Conservation (phyloP, 2,888 invertebrate species). For the Ophion slaviceki region DNA sequence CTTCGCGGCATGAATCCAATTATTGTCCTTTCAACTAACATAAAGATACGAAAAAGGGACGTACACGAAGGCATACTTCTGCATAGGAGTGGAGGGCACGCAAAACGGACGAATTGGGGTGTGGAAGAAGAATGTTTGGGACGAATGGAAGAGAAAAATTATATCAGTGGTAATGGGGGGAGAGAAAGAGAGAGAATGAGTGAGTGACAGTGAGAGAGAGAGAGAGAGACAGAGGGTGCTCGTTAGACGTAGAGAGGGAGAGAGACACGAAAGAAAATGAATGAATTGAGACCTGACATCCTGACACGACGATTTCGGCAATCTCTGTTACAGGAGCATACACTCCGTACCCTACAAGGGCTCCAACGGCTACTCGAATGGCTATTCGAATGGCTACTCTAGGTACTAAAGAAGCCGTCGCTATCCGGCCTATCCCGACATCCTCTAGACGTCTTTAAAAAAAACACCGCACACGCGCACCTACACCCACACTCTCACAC, state of each 20-base stretch:
- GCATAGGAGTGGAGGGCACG: conserved; percentile 29
- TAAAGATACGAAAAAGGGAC: conserved; percentile 35
- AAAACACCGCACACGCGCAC: not conserved
- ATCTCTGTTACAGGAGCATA: conserved; percentile 84
- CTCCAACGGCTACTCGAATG: conserved; percentile 83
- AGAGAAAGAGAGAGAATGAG: not conserved
- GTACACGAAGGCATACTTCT: not conserved
- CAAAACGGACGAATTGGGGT: conserved; percentile 20
- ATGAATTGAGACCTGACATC: conserved; percentile 51
- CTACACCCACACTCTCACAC: not conserved
- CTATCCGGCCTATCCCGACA: conserved; percentile 74
- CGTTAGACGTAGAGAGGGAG: conserved; percentile 48
- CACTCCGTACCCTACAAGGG: conserved; percentile 84
- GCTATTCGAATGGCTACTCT: conserved; percentile 84
- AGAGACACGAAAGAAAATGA: conserved; percentile 5
- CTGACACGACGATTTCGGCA: conserved; percentile 76
- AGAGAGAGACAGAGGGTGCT: conserved; percentile 48
- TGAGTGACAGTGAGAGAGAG: conserved; percentile 18
- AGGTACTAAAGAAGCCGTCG: conserved; percentile 81
- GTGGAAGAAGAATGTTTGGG: conserved; percentile 18
- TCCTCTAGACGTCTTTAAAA: conserved; percentile 68
- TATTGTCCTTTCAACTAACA: conserved; percentile 37
- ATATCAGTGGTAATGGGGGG: conserved; percentile 5
- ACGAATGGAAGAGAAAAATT: conserved; percentile 24
- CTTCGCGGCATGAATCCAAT: conserved; percentile 48